Conservation (phyloP, 2,888 invertebrate genomes). For the Agapostemon virescens region DNA sequence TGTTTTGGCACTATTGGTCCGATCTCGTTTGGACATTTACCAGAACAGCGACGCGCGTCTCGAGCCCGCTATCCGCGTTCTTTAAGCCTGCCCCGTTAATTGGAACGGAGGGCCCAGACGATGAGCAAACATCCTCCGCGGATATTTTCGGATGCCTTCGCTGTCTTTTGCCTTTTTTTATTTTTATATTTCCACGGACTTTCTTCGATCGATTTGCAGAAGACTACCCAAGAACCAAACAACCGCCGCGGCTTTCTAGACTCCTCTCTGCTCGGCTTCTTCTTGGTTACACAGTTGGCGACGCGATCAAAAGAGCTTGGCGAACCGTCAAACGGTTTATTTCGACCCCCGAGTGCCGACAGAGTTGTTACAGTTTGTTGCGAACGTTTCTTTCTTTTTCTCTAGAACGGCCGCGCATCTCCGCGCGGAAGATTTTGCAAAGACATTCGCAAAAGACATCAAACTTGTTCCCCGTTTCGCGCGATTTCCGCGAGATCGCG, state of each 20-base stretch:
- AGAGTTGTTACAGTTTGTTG: background rate
- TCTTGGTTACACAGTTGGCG: background rate
- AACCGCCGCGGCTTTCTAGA: background rate
- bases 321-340: constrained; percentile 28
- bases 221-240: background rate
- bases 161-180: background rate
- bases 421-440: too few relatives aligned
- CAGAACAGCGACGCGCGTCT: constrained; percentile 20
- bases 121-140: constrained; percentile 12
- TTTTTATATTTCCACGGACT: background rate
- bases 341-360: background rate
- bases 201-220: background rate
- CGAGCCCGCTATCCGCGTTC: constrained; percentile 2
- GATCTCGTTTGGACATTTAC: constrained; percentile 28
- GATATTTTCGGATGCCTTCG: constrained; percentile 7
- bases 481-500: too few relatives aligned
- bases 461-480: too few relatives aligned
- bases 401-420: too few relatives aligned
- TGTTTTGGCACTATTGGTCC: constrained; percentile 16
- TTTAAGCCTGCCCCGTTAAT: constrained; percentile 13
- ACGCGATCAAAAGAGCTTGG: constrained; percentile 21
- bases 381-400: background rate
- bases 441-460: too few relatives aligned
- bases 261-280: background rate
- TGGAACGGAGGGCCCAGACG: background rate